These are phyloP conservation scores for Epinephelus coioides DNA, from an alignment of 2,797 vertebrate genomes.

Conservation along the genomic window DNA sequence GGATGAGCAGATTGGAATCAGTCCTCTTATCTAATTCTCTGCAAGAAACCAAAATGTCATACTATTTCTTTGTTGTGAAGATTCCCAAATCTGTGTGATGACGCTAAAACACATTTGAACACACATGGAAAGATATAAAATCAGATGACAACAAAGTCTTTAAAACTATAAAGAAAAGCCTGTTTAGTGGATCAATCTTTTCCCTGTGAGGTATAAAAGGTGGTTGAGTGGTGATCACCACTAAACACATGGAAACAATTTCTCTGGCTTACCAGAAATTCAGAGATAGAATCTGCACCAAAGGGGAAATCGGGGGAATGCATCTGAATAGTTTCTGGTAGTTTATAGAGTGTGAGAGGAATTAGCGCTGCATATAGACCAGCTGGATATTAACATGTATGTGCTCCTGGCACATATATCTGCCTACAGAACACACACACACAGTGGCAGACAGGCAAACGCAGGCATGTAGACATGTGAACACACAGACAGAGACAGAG, in stretches of 20 bases:
- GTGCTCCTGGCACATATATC: constrained; percentile 29
- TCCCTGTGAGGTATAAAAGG: constrained; percentile 32
- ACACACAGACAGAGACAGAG: constrained; percentile 26
- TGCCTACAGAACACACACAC: constrained; percentile 60
- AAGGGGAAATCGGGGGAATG: constrained; percentile 66
- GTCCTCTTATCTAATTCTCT: neutral
- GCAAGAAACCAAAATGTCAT: constrained; percentile 6
- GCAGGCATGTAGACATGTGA: constrained; percentile 37
- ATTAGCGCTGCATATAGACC: constrained; percentile 69
- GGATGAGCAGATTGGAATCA: neutral
- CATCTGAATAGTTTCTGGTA: constrained; percentile 59
- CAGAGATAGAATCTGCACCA: constrained; percentile 67
- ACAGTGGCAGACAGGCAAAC: constrained; percentile 52
- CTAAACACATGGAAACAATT: constrained; percentile 79
- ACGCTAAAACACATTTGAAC: constrained; percentile 2
- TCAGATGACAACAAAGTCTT: constrained; percentile 16
- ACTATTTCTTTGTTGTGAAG: constrained; percentile 4
- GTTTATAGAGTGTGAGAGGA: constrained; percentile 67
- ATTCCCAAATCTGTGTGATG: neutral
- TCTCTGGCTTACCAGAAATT: constrained; percentile 64
- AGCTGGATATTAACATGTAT: constrained; percentile 66
- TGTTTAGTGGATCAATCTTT: constrained; percentile 36
- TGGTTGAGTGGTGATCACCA: constrained; percentile 29
- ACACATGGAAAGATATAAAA: constrained; percentile 10
- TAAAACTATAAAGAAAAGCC: constrained; percentile 15